phyloP scores from a whole-genome alignment of 2,113 vertebrate species.

The Narcine bancroftii region DNA sequence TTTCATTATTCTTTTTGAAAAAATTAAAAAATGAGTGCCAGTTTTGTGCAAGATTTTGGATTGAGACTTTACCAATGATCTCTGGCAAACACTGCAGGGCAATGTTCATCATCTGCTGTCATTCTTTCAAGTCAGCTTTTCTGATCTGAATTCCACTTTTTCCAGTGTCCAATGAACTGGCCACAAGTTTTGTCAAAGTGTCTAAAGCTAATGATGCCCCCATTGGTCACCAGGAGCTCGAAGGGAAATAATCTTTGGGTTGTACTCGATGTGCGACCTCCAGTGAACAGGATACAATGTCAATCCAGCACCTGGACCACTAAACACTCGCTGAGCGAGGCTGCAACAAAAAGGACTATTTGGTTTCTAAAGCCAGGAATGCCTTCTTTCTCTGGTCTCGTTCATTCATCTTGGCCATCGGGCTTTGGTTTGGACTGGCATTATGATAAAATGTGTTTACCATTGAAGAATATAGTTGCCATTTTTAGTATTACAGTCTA shows the following conservation, averaged over 20 bases:
- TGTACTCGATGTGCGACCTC: background rate
- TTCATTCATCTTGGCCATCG: background rate
- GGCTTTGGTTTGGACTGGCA: background rate
- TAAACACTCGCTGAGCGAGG: no score
- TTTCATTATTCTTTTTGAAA: constrained; percentile 6
- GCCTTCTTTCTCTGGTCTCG: background rate
- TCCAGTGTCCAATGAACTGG: background rate
- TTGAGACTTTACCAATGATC: background rate
- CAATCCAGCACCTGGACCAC: background rate
- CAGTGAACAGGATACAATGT: background rate
- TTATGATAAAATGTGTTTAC: background rate
- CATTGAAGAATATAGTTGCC: background rate
- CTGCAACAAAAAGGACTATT: background rate
- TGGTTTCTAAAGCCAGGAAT: background rate
- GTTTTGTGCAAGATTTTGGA: background rate
- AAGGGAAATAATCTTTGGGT: background rate
- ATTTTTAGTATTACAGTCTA: background rate
- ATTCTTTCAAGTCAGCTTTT: background rate
- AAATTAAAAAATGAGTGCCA: background rate
- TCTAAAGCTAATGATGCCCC: background rate
- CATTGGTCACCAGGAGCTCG: background rate
- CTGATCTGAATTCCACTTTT: background rate
- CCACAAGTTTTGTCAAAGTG: background rate
- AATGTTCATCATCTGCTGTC: background rate
- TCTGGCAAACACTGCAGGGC: background rate